Evolutionary conservation across 2,113 vertebrate species (phyloP).

Genomic region (Hystrix cristata): DNA sequence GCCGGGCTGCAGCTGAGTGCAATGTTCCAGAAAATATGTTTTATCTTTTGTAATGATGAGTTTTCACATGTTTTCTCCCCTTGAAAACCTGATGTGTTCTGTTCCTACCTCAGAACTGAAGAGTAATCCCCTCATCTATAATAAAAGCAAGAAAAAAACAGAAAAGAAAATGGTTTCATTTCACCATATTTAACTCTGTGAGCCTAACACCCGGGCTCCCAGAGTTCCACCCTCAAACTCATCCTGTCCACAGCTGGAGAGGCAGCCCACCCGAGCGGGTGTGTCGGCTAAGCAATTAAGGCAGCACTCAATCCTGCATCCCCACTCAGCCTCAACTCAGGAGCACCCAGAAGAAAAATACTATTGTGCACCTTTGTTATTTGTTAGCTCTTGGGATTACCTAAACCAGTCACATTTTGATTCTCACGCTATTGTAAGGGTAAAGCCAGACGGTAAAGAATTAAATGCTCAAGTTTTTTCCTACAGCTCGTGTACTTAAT

Average conservation of each 20-base stretch:
- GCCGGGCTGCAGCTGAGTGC: not conserved
- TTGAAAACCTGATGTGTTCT: slow-evolving; percentile 48
- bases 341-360: slow-evolving; percentile 61
- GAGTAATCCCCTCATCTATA: not conserved
- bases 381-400: slow-evolving; percentile 47
- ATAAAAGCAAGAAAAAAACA: slow-evolving; percentile 59
- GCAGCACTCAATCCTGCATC: not conserved
- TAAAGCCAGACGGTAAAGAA: slow-evolving; percentile 35
- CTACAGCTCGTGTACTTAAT: not conserved
- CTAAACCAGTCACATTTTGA: slow-evolving; percentile 42
- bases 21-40: slow-evolving; percentile 47
- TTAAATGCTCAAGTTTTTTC: slow-evolving; percentile 24
- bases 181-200: slow-evolving; percentile 26
- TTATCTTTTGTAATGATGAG: not conserved
- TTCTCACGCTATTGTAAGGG: slow-evolving; percentile 25
- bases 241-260: slow-evolving; percentile 42
- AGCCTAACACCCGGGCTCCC: slow-evolving; percentile 29
- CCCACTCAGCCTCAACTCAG: slow-evolving; percentile 29
- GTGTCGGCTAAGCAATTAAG: not conserved
- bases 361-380: slow-evolving; percentile 49
- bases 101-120: slow-evolving; percentile 37
- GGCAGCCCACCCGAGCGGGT: not conserved
- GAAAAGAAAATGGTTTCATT: slow-evolving; percentile 40
- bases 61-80: slow-evolving; percentile 4
- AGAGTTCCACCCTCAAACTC: slow-evolving; percentile 44